Percentiles rank a stretch among this genome's conserved stretches.
Evolutionary conservation across 92 coral and sea anemone species (phyloP).

Genomic region (Parazoanthus atlanticus): DNA sequence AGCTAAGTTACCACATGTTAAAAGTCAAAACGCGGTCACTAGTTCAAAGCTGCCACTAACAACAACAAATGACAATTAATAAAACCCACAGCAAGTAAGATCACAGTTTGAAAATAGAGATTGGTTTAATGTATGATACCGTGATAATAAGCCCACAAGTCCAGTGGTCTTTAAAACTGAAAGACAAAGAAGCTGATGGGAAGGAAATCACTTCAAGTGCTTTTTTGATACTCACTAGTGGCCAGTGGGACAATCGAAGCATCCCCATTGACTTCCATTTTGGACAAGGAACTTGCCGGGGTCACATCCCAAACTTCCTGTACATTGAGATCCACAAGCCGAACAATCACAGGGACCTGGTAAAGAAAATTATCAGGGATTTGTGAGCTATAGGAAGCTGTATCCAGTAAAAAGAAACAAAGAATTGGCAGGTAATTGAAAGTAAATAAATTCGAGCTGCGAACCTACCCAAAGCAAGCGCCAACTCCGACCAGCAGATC

Average conservation of each 20-base stretch:
- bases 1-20: not conserved
- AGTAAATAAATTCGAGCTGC: slow-evolving; percentile 22
- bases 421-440: slow-evolving; percentile 12
- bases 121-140: not conserved
- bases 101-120: not conserved
- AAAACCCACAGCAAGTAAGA: not conserved
- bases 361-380: not conserved
- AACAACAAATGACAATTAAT: not conserved
- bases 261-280: slow-evolving; percentile 69
- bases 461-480: slow-evolving; percentile 49
- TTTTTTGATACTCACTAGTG: slow-evolving; percentile 75
- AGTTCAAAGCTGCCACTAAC: too few relatives aligned
- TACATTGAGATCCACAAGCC: slow-evolving; percentile 82
- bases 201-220: not conserved
- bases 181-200: not conserved
- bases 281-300: slow-evolving; percentile 83
- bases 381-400: slow-evolving; percentile 4
- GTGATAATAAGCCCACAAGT: not conserved
- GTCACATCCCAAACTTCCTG: slow-evolving; percentile 78
- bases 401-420: not conserved
- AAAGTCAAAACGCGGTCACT: not conserved
- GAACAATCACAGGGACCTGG: slow-evolving; percentile 92
- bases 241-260: slow-evolving; percentile 86
- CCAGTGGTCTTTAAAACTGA: not conserved
- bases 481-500: slow-evolving; percentile 58